Conservation (phyloP, 23 tunicate species). For the Styela plicata region DNA sequence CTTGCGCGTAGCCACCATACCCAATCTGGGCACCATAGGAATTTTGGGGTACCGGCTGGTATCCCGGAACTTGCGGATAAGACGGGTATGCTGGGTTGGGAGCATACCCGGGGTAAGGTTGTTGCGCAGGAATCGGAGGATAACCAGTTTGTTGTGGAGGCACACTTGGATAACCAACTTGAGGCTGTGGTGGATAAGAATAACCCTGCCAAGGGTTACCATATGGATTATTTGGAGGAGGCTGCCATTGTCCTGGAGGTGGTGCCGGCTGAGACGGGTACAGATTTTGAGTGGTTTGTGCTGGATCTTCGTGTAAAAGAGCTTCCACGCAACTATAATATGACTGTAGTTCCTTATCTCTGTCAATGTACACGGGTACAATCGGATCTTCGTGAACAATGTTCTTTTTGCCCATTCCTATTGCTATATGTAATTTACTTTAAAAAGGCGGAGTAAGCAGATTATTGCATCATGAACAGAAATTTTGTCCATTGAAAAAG, state of each 20-base stretch:
- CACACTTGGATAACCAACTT: background rate
- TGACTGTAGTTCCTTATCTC: background rate
- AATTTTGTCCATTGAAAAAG: no score
- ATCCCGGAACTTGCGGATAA: background rate
- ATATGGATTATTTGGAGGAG: background rate
- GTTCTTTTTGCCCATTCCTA: background rate
- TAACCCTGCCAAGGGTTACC: background rate
- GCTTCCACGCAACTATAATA: conserved; percentile 1
- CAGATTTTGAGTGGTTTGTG: background rate
- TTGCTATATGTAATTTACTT: no score
- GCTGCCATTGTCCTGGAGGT: background rate
- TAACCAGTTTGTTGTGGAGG: background rate
- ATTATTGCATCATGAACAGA: no score
- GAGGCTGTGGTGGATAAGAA: background rate
- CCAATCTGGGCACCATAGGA: background rate
- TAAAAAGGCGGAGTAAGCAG: no score
- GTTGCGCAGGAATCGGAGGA: background rate
- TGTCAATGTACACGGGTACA: background rate
- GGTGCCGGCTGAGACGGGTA: background rate
- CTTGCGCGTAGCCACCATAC: background rate
- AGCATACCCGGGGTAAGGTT: background rate
- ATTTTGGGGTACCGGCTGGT: background rate
- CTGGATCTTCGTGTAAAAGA: background rate
- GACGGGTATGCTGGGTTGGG: background rate
- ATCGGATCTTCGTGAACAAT: conserved; percentile 1